phyloP scores from a whole-genome alignment of 2,113 vertebrate species.

The Macquaria ambigua region DNA sequence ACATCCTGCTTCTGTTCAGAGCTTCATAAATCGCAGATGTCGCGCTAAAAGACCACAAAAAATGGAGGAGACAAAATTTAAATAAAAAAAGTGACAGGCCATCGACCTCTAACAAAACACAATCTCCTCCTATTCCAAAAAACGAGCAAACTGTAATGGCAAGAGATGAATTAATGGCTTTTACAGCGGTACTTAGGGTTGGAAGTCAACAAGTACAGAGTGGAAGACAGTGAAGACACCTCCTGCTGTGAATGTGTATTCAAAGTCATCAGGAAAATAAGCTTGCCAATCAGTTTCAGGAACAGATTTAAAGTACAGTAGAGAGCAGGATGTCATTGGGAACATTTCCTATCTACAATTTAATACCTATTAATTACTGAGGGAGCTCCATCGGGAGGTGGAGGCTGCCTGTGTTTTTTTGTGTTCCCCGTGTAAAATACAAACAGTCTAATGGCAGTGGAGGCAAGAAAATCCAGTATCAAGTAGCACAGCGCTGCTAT shows the following conservation, averaged over 20 bases:
- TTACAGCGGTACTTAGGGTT: conserved; percentile 53
- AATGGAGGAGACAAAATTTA: conserved; percentile 68
- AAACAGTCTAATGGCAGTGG: conserved; percentile 46
- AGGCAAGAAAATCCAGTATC: conserved; percentile 19
- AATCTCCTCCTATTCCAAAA: conserved; percentile 70
- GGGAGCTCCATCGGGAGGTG: conserved; percentile 63
- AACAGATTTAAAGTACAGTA: conserved; percentile 69
- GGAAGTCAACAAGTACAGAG: conserved; percentile 72
- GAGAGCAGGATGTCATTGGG: conserved; percentile 74
- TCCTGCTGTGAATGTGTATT: conserved; percentile 74
- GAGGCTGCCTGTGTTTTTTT: conserved; percentile 49
- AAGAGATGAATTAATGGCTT: conserved; percentile 74
- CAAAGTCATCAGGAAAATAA: conserved; percentile 77
- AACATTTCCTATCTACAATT: conserved; percentile 76
- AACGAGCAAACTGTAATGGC: conserved; percentile 59
- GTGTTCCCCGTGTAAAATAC: conserved; percentile 64
- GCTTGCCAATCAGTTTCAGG: conserved; percentile 76
- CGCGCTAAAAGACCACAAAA: conserved; percentile 78
- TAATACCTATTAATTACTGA: conserved; percentile 80
- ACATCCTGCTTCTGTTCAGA: conserved; percentile 78
- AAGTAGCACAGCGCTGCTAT: conserved; percentile 53
- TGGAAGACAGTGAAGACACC: conserved; percentile 55
- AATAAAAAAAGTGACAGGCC: conserved; percentile 74
- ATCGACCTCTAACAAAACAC: conserved; percentile 74
- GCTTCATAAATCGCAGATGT: conserved; percentile 86